These are phyloP conservation scores for Andrena marginata DNA, from an alignment of 2,888 invertebrate species.

Conservation along the genomic window DNA sequence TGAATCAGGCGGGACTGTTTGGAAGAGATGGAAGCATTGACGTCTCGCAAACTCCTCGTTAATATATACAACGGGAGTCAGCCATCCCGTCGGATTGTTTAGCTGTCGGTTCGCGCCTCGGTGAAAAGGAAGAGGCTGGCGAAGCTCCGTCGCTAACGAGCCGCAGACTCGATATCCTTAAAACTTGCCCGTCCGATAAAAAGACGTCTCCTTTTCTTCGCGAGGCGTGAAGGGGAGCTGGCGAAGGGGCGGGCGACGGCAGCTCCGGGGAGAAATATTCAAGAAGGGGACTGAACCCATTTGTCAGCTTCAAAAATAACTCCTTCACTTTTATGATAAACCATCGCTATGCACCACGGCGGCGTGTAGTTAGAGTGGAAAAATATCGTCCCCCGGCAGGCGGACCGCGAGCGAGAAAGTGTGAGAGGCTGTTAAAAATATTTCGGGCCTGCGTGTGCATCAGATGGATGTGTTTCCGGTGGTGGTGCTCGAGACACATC, in stretches of 20 bases:
- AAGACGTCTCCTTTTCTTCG: slow-evolving; percentile 53
- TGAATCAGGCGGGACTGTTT: slow-evolving; percentile 57
- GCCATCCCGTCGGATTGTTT: slow-evolving; percentile 60
- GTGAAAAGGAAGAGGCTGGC: slow-evolving; percentile 41
- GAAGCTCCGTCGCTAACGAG: slow-evolving; percentile 59
- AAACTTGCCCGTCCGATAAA: slow-evolving; percentile 50
- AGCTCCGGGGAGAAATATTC: slow-evolving; percentile 49
- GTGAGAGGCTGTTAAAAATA: slow-evolving; percentile 42
- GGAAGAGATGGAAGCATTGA: slow-evolving; percentile 45
- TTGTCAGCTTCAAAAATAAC: slow-evolving; percentile 64
- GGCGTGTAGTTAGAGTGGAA: slow-evolving; percentile 35
- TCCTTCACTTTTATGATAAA: slow-evolving; percentile 62
- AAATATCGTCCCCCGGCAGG: slow-evolving; percentile 21
- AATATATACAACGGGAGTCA: slow-evolving; percentile 60
- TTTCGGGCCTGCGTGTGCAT: slow-evolving; percentile 32
- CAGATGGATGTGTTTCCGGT: slow-evolving; percentile 32
- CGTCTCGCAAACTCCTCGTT: slow-evolving; percentile 58
- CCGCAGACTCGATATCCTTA: slow-evolving; percentile 52
- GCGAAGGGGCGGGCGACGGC: slow-evolving; percentile 14
- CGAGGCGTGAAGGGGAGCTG: slow-evolving; percentile 22
- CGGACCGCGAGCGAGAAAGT: slow-evolving; percentile 14
- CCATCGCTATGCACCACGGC: slow-evolving; percentile 38
- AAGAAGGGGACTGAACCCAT: slow-evolving; percentile 58
- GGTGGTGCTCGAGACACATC: not conserved
- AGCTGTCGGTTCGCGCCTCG: slow-evolving; percentile 37